Evolutionary conservation across 2,113 vertebrate species (phyloP), one percentile per base, ranked within the genome.

Genomic region (Epinephelus cyanopodus): DNA sequence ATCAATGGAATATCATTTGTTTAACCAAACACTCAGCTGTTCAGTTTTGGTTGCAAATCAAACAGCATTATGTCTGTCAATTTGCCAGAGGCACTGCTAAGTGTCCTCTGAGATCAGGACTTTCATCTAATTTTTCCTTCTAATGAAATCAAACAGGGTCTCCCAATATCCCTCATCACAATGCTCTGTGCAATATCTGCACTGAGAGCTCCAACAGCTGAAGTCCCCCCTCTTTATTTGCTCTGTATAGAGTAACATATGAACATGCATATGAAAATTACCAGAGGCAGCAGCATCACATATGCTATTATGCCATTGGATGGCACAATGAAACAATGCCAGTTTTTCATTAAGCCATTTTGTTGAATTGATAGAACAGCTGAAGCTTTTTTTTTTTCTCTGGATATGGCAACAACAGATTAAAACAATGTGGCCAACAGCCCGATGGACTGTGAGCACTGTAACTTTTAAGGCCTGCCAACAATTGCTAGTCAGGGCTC

Each of bases 71-170:
- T 88, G 90, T 95, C 95, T 96, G 96, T 96, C 96, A 96, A 94
- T 96, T 96, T 95, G 96, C 96, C 95, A 95, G 95, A 96, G 96
- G 96, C 95, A 90, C 92, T 92, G 93, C 94, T 95, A 96, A 95
- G 96, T 95, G 95, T 97, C 97, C 96, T 96, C 95, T 68, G 96
- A 96, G 96, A 97, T 97, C 96, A 94, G 95, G 96, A 97, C 96
- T 97, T 96, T 96, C 96, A 98, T 97, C 97, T 96, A 96, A 96
- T 97, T 97, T 96, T 95, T 95, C 92, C 94, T 92, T 95, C 95
- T 96, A 97, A 97, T 96, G 96, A 97, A 97, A 97, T 97, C 95
- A 96, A 95, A 94, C 91, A 90, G 92, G 94, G 94, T 95, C 93
- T 93, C 92, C 90, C 91, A 90, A 77, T 87, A 94, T 95, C 94